Conservation (phyloP, 2,113 vertebrate genomes). For the Anhinga rufa region DNA sequence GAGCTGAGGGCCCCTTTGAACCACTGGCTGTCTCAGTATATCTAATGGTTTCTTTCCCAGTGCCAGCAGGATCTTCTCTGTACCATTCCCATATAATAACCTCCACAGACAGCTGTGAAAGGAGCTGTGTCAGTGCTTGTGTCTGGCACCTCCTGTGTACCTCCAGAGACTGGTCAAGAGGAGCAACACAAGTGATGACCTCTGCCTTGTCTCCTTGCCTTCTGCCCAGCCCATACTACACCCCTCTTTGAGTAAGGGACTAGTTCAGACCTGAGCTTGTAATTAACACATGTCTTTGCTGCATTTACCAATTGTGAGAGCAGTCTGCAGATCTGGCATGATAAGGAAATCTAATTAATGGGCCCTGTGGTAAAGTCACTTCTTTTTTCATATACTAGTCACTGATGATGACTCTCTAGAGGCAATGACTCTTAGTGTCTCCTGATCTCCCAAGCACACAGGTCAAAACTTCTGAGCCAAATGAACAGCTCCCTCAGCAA, state of each 20-base stretch:
- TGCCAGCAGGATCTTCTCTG: background rate
- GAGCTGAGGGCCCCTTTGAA: background rate
- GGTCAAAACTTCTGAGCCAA: background rate
- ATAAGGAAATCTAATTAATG: background rate
- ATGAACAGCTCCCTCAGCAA: background rate
- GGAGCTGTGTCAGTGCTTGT: rapidly evolving
- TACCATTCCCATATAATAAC: too few relatives aligned
- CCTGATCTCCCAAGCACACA: background rate
- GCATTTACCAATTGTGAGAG: background rate
- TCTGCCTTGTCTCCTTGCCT: background rate
- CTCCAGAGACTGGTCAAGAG: background rate
- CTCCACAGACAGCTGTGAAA: background rate
- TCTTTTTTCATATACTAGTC: background rate
- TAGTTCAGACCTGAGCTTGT: background rate
- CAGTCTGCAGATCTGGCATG: background rate
- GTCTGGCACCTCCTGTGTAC: background rate
- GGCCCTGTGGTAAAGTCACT: background rate
- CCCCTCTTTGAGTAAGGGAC: background rate
- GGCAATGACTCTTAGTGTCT: background rate
- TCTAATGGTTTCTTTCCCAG: background rate
- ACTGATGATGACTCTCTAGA: background rate
- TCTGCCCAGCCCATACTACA: rapidly evolving
- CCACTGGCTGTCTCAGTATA: background rate
- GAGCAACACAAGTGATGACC: background rate
- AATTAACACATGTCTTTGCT: background rate